These are phyloP conservation scores for Drosophila meridiana DNA, from an alignment of 2,888 invertebrate genomes.

Conservation along the genomic window DNA sequence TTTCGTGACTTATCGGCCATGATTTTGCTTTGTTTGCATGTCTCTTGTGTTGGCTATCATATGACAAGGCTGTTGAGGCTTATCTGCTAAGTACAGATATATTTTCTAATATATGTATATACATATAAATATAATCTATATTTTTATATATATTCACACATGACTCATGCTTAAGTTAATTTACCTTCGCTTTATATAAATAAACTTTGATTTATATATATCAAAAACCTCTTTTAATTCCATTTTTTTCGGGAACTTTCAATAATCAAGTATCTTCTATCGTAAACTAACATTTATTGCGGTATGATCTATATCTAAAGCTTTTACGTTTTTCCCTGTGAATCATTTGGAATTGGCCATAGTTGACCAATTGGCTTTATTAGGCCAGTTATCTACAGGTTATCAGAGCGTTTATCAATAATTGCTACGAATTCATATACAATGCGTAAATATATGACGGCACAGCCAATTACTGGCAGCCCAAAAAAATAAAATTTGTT, in stretches of 20 bases:
- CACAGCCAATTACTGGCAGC: conserved; percentile 6
- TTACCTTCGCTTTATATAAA: not conserved
- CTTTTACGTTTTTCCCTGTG: conserved; percentile 20
- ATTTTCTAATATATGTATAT: not conserved
- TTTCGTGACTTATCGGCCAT: conserved; percentile 7
- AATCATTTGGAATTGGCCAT: conserved; percentile 43
- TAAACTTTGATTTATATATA: not conserved
- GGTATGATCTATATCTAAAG: conserved; percentile 20
- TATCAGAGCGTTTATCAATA: conserved; percentile 33
- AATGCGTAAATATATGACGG: conserved; percentile 45
- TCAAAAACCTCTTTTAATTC: not conserved
- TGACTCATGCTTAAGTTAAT: conserved; percentile 24
- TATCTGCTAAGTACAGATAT: conserved; percentile 23
- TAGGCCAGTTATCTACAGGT: conserved; percentile 32
- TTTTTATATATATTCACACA: not conserved
- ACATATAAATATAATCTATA: not conserved
- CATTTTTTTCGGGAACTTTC: not conserved
- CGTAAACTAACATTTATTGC: not conserved
- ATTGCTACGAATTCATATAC: conserved; percentile 27
- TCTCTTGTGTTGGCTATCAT: conserved; percentile 26
- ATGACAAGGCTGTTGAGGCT: conserved; percentile 25
- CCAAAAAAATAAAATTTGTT: conserved; percentile 2
- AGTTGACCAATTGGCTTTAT: conserved; percentile 41
- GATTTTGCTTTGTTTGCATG: conserved; percentile 34
- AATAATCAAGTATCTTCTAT: not conserved